phyloP scores from a whole-genome alignment of 1,140 invertebrate genomes.

The Ceratosolen fusciceps region DNA sequence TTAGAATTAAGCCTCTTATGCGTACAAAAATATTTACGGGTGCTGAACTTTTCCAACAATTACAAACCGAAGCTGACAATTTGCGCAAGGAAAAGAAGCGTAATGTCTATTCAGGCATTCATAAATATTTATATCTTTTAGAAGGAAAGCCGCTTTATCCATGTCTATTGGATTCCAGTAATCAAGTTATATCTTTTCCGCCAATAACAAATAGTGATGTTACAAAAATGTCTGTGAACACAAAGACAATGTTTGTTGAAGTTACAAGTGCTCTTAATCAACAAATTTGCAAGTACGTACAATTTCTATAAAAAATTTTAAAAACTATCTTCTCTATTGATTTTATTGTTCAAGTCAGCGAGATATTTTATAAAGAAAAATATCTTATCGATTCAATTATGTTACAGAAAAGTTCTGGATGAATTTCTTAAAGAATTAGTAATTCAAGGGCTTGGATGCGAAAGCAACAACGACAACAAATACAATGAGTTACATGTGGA shows the following conservation, averaged over 20 bases:
- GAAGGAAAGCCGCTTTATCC: slow-evolving; percentile 82
- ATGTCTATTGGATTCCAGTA: slow-evolving; percentile 76
- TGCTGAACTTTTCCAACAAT: slow-evolving; percentile 76
- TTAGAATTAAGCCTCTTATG: slow-evolving; percentile 79
- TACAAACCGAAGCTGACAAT: slow-evolving; percentile 82
- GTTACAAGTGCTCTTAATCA: slow-evolving; percentile 81
- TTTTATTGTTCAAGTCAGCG: too few relatives aligned
- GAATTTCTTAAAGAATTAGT: slow-evolving; percentile 77
- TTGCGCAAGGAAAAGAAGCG: slow-evolving; percentile 84
- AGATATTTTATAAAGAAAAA: too few relatives aligned
- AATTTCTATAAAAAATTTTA: slow-evolving; percentile 21
- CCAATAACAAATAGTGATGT: slow-evolving; percentile 87
- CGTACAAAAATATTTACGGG: slow-evolving; percentile 76
- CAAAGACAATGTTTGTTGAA: slow-evolving; percentile 81
- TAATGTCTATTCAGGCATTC: slow-evolving; percentile 84
- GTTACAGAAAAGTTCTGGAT: slow-evolving; percentile 76
- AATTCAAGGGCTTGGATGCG: slow-evolving; percentile 70
- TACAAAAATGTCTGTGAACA: slow-evolving; percentile 80
- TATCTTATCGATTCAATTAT: too few relatives aligned
- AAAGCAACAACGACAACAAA: slow-evolving; percentile 50
- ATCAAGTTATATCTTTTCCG: slow-evolving; percentile 83
- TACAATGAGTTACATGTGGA: slow-evolving; percentile 72
- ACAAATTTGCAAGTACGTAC: slow-evolving; percentile 74
- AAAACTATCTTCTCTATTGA: not conserved
- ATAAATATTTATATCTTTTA: slow-evolving; percentile 85